phyloP scores from a whole-genome alignment of 1,140 invertebrate genomes.

The Araneus ventricosus region DNA sequence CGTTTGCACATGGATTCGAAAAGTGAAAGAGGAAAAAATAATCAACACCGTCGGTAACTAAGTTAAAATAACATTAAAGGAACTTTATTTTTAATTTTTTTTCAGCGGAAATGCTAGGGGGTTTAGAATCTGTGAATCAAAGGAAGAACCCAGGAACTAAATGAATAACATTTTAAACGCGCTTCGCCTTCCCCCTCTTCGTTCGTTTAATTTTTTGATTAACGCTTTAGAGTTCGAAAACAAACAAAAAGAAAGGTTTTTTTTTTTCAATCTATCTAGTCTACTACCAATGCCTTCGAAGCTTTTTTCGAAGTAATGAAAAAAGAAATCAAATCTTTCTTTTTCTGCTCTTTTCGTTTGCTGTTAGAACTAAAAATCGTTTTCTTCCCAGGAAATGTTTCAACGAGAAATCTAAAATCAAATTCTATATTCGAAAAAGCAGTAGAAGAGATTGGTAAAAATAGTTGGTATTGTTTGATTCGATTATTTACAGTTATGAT shows the following conservation, averaged over 20 bases:
- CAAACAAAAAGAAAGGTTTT: background rate
- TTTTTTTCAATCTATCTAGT: background rate
- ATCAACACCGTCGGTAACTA: conserved; percentile 10
- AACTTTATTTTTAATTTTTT: background rate
- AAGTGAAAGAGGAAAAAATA: background rate
- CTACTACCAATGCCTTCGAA: background rate
- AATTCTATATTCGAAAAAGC: too few species aligned
- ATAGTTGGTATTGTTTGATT: background rate
- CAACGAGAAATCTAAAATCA: background rate
- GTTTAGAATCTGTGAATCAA: background rate
- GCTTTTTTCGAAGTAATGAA: background rate
- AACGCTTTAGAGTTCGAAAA: conserved; percentile 34
- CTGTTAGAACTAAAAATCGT: background rate
- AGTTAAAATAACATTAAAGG: conserved; percentile 30
- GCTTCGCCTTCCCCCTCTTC: background rate
- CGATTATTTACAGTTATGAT: too few species aligned
- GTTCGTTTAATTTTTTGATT: conserved; percentile 21
- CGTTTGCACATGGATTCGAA: background rate
- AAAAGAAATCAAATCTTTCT: background rate
- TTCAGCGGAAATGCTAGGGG: background rate
- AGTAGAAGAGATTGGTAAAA: background rate
- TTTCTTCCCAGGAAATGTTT: background rate
- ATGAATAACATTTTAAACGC: conserved; percentile 37
- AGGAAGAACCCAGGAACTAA: background rate
- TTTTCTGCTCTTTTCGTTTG: background rate